phyloP scores from a whole-genome alignment of 2,113 vertebrate genomes.

The Corynorhinus townsendii region DNA sequence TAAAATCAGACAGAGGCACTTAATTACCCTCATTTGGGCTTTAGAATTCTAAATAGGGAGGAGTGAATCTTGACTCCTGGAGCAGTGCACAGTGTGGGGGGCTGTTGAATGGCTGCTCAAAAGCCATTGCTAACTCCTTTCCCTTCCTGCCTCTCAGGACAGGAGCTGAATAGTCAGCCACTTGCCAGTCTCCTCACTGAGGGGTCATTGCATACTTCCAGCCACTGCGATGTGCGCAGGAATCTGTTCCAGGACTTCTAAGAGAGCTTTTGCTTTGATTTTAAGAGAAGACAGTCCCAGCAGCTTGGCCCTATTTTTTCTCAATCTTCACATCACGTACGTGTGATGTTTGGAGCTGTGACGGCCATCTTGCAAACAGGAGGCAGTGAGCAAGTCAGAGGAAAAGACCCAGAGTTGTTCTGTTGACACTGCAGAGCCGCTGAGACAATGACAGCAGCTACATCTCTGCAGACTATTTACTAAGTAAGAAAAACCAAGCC shows the following conservation, averaged over 20 bases:
- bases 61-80: neutral
- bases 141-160: neutral
- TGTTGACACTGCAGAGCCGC: neutral
- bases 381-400: neutral
- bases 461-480: neutral
- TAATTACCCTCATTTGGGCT: neutral
- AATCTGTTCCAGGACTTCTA: neutral
- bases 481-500: neutral
- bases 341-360: neutral
- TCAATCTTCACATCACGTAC: neutral
- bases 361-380: neutral
- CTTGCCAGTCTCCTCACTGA: neutral
- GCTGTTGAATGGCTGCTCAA: neutral
- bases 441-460: neutral
- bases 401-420: neutral
- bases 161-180: neutral
- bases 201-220: neutral
- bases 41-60: conserved; percentile 18
- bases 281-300: neutral
- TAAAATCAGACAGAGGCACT: conserved; percentile 16
- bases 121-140: neutral
- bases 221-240: neutral
- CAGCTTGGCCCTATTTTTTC: neutral
- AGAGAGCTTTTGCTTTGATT: neutral
- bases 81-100: neutral